Evolutionary conservation across 2,797 vertebrate genomes (phyloP).

Genomic region (Mallotus villosus): DNA sequence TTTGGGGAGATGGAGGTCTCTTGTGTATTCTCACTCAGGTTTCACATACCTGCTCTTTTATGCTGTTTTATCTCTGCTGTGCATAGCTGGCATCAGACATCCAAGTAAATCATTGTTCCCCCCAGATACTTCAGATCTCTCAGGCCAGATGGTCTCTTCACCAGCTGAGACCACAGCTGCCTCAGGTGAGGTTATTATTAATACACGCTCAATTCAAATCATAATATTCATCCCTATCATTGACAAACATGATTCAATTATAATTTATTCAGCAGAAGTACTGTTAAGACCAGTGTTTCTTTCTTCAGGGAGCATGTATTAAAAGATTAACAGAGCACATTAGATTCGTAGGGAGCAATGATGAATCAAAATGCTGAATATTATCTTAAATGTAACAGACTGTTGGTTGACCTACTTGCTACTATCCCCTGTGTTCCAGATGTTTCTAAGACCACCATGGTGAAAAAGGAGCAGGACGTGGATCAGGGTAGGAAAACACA

Average conservation of each 20-base stretch:
- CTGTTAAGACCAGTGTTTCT: too few relatives aligned
- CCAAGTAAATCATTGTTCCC: constrained; percentile 10
- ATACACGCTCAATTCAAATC: too few relatives aligned
- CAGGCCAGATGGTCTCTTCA: constrained; percentile 28
- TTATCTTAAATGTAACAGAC: too few relatives aligned
- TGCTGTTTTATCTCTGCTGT: background rate
- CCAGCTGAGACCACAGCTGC: constrained; percentile 33
- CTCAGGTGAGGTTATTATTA: constrained; percentile 37
- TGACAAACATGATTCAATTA: too few relatives aligned
- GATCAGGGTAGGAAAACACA: constrained; percentile 4
- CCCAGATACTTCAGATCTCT: constrained; percentile 36
- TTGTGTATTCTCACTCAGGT: background rate
- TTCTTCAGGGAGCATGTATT: too few relatives aligned
- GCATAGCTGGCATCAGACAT: background rate
- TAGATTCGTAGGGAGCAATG: too few relatives aligned
- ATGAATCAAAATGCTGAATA: too few relatives aligned
- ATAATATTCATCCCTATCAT: too few relatives aligned
- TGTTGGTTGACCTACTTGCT: background rate
- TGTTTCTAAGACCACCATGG: constrained; percentile 39
- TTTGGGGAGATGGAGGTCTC: too few relatives aligned
- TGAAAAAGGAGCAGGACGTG: constrained; percentile 21
- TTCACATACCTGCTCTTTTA: background rate
- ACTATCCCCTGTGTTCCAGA: background rate
- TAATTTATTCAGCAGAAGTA: too few relatives aligned
- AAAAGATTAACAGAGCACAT: too few relatives aligned